Percentiles rank a stretch among this genome's conserved stretches.
Conservation (phyloP, 2,888 invertebrate species). For the Spodoptera littoralis region DNA sequence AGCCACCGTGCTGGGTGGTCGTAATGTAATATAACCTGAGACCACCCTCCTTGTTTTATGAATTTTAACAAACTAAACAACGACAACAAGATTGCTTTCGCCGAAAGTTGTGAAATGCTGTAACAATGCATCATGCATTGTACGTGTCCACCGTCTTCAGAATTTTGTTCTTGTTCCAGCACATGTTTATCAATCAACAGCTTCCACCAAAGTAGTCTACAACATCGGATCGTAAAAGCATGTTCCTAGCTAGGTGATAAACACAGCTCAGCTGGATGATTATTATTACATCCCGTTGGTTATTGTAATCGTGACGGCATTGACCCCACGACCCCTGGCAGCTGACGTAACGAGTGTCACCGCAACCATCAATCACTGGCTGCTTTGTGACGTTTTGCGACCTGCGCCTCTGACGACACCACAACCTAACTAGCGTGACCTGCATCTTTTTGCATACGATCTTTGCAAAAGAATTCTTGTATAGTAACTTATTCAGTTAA, state of each 20-base stretch:
- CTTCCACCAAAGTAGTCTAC: neutral
- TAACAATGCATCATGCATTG: too few species aligned
- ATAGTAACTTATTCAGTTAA: slow-evolving; percentile 5
- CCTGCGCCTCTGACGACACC: slow-evolving; percentile 64
- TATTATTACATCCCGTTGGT: slow-evolving; percentile 67
- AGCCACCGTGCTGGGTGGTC: slow-evolving; percentile 74
- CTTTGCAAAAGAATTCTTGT: neutral
- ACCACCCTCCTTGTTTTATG: slow-evolving; percentile 73
- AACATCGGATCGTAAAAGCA: slow-evolving; percentile 19
- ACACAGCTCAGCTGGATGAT: slow-evolving; percentile 63
- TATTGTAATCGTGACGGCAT: slow-evolving; percentile 81
- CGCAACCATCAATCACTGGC: slow-evolving; percentile 83
- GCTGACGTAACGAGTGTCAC: slow-evolving; percentile 82
- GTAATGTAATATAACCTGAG: slow-evolving; percentile 73
- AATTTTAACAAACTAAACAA: slow-evolving; percentile 74
- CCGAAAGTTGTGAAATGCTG: slow-evolving; percentile 45
- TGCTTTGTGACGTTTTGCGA: slow-evolving; percentile 81
- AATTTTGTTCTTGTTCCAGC: neutral
- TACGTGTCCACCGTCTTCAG: too few species aligned
- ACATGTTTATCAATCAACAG: neutral
- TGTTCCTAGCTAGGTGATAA: slow-evolving; percentile 44
- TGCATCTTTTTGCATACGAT: slow-evolving; percentile 38
- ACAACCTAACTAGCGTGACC: slow-evolving; percentile 47
- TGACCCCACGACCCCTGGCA: slow-evolving; percentile 82
- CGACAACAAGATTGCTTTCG: slow-evolving; percentile 54